Evolutionary conservation across 2,113 vertebrate species (phyloP).

Genomic region (Pseudopipra pipra): DNA sequence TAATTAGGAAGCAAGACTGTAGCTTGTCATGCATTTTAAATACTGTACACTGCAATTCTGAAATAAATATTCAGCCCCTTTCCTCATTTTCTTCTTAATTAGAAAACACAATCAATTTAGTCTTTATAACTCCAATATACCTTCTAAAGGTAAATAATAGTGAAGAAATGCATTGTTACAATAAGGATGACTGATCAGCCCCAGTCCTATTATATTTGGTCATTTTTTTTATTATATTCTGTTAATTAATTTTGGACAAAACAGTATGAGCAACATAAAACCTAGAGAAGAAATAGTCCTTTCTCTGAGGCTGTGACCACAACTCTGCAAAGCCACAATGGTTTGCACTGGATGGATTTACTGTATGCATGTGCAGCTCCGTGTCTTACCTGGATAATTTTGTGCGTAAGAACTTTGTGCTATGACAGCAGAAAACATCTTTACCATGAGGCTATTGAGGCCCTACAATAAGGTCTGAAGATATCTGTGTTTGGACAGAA

Average conservation of each 20-base stretch:
- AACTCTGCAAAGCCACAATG: not conserved
- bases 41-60: conserved; percentile 37
- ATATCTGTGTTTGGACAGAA: not conserved
- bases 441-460: not conserved
- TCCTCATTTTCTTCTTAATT: conserved; percentile 67
- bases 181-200: not conserved
- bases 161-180: conserved; percentile 42
- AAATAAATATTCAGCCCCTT: conserved; percentile 62
- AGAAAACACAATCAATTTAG: conserved; percentile 64
- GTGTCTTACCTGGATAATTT: not conserved
- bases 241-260: not conserved
- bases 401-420: not conserved
- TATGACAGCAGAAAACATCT: not conserved
- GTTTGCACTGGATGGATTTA: not conserved
- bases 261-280: not conserved
- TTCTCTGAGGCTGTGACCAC: not conserved
- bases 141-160: conserved; percentile 56
- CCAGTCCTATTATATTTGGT: not conserved
- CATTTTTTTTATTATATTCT: not conserved
- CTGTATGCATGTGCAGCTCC: not conserved
- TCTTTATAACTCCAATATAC: conserved; percentile 52
- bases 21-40: conserved; percentile 67
- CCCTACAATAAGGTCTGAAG: not conserved
- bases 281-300: not conserved
- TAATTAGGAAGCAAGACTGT: conserved; percentile 69